phyloP scores from a whole-genome alignment of 1,140 invertebrate genomes.

The Arctopsyche grandis region DNA sequence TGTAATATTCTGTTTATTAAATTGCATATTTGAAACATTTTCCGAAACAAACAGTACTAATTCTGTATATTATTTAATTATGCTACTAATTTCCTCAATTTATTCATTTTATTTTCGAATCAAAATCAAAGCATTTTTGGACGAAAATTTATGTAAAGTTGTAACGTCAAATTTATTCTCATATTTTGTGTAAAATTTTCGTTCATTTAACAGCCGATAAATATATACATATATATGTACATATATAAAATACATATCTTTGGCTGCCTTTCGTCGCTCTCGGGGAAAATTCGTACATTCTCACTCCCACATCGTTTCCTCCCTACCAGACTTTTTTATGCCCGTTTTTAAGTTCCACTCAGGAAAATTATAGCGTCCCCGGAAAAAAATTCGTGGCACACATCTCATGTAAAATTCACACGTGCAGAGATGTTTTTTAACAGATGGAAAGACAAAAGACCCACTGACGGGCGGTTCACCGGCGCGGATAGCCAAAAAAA shows the following conservation, averaged over 20 bases:
- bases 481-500: conserved; percentile 8
- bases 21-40: too few relatives aligned
- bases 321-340: conserved; percentile 27
- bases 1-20: too few relatives aligned
- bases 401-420: conserved; percentile 44
- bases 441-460: conserved; percentile 43
- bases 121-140: too few relatives aligned
- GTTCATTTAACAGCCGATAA: conserved; percentile 14
- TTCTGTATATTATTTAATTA: too few relatives aligned
- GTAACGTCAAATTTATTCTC: neutral
- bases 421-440: conserved; percentile 37
- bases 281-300: neutral
- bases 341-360: conserved; percentile 42
- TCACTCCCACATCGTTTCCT: neutral
- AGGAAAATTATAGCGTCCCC: conserved; percentile 38
- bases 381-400: conserved; percentile 1
- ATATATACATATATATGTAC: too few relatives aligned
- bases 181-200: neutral
- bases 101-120: too few relatives aligned
- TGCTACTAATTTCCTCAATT: too few relatives aligned
- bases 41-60: too few relatives aligned
- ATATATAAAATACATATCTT: conserved; percentile 35
- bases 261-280: neutral
- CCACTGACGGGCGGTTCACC: conserved; percentile 27
- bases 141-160: neutral